Conservation (phyloP, 1,140 invertebrate genomes). For the Ridgeia piscesae region DNA sequence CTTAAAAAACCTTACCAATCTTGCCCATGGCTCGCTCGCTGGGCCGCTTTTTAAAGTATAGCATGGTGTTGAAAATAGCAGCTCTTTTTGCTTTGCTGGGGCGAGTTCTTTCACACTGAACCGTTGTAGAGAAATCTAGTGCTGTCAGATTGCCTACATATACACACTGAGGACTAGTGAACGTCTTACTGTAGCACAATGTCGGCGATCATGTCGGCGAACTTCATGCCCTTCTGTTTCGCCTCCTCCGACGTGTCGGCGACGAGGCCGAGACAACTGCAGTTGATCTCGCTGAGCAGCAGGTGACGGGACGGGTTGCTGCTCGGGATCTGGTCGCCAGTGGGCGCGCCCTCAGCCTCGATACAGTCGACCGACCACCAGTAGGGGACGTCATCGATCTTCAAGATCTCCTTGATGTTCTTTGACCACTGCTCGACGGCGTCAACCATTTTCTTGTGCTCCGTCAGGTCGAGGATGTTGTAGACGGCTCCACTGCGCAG, state of each 20-base stretch:
- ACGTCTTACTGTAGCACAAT: slow-evolving; percentile 17
- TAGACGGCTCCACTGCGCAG: slow-evolving; percentile 27
- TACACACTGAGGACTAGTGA: not conserved
- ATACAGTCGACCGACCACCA: slow-evolving; percentile 33
- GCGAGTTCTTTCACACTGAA: not conserved
- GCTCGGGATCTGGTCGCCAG: slow-evolving; percentile 26
- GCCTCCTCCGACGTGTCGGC: slow-evolving; percentile 30
- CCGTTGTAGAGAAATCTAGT: not conserved
- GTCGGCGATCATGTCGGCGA: slow-evolving; percentile 28
- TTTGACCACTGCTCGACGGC: slow-evolving; percentile 25
- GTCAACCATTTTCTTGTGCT: slow-evolving; percentile 27
- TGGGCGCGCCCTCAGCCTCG: slow-evolving; percentile 18
- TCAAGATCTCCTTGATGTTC: slow-evolving; percentile 26
- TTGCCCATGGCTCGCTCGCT: no score
- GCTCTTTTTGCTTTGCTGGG: not conserved
- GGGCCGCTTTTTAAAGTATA: no score
- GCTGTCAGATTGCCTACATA: not conserved
- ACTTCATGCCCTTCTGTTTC: slow-evolving; percentile 28
- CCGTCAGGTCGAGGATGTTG: slow-evolving; percentile 25
- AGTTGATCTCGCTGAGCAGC: slow-evolving; percentile 30
- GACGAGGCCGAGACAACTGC: slow-evolving; percentile 28
- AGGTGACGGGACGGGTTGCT: slow-evolving; percentile 23
- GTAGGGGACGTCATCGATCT: slow-evolving; percentile 29
- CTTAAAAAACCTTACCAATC: no score
- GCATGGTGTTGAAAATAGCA: no score